Base-by-base conservation (phyloP, 2,113 vertebrate genomes). In the Prolemur simus region DNA sequence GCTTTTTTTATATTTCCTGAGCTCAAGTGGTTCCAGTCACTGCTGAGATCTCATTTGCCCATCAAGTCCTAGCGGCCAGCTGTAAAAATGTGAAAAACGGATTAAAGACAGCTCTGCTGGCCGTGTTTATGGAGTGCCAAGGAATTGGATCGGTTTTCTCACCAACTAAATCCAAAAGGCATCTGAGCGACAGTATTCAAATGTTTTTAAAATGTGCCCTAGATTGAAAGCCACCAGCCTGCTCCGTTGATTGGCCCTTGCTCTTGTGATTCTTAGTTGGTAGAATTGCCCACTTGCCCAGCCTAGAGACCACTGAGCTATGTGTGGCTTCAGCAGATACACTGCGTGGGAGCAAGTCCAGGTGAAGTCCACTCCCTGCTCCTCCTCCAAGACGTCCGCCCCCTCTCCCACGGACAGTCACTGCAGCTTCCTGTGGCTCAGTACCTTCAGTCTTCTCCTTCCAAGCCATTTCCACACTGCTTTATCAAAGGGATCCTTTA, bases 41-140 rank as follows among this genome's bases (percentile, higher is more conserved):
- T 2, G 3, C 23, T 85, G 85, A 91, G 73, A 89, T 86, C 71
- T 27, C 52, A 88, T 88, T 86, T 92, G 52, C 32, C 64, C 60
- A 42, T 85, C 58, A 37, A 69, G 68, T 74, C 87, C 73, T 83
- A 39, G 69, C 89, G 66, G 34, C 74, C 89, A 87, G 80, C 66
- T 92, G 64, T 84, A 74, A 92, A 87, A 91, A 95, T 69, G 37
- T 56, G 80, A 84, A 93, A 90, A 96, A 12, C 37, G 76, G 34
- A 95, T 89, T 58, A 82, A 45, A 81, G 15, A 37, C 37, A 81
- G 69, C 47, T 85, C 71, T 45, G 52, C 10, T 7, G 52, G 78
- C 23, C 71, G 1, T 56, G 25, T 39, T 64, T 68, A 21, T n/a
- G 13, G 54, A 74, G 34, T 56, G 49, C 74, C 42, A 42, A 56